phyloP scores from a whole-genome alignment of 1,140 invertebrate genomes.

The Heliconius hermathena region DNA sequence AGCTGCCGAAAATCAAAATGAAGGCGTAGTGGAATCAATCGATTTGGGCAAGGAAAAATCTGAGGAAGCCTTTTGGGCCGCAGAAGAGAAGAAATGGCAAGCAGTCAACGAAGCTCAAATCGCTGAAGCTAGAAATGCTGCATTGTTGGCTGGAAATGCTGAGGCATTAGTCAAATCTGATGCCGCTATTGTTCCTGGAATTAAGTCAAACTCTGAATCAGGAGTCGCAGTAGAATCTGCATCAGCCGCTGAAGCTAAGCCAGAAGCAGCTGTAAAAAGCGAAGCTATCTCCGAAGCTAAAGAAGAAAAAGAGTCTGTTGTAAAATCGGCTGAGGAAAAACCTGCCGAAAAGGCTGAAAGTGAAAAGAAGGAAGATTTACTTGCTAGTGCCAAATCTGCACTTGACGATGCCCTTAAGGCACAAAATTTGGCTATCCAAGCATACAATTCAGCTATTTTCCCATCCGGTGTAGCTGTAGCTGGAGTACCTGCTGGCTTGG shows the following conservation, averaged over 20 bases:
- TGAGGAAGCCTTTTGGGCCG: conserved; percentile 44
- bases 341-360: conserved; percentile 30
- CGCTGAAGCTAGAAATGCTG: conserved; percentile 53
- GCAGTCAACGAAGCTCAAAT: conserved; percentile 52
- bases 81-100: conserved; percentile 65
- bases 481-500: conserved; percentile 29
- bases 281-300: conserved; percentile 28
- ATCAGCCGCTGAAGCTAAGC: conserved; percentile 25
- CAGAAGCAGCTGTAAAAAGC: conserved; percentile 21
- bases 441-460: not conserved
- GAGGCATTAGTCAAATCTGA: conserved; percentile 17
- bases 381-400: conserved; percentile 32
- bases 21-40: conserved; percentile 50
- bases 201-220: conserved; percentile 19
- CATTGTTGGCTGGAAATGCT: conserved; percentile 48
- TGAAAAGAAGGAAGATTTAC: conserved; percentile 29
- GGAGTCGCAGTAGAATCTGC: not conserved
- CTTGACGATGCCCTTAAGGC: conserved; percentile 26
- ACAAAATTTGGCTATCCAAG: conserved; percentile 16
- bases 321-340: conserved; percentile 46
- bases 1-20: conserved; percentile 52
- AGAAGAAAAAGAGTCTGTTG: conserved; percentile 32
- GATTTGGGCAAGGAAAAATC: conserved; percentile 52
- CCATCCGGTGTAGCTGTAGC: conserved; percentile 12
- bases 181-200: not conserved